Conservation (phyloP, 2,113 vertebrate genomes). For the Macrotus californicus region DNA sequence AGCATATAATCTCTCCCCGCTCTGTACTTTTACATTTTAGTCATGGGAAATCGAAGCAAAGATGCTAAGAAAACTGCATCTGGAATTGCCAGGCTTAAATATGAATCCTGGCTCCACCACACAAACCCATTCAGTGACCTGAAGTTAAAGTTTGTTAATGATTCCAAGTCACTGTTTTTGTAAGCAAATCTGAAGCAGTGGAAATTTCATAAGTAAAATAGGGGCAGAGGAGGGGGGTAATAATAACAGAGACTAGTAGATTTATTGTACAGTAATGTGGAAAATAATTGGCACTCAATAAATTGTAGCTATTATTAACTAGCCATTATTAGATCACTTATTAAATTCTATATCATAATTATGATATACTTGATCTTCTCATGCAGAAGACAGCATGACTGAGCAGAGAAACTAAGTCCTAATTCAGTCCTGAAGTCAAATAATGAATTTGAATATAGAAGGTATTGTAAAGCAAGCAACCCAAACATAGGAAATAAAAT, state of each 20-base stretch:
- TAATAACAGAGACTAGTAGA: background rate
- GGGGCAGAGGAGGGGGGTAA: background rate
- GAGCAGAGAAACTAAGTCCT: constrained; percentile 29
- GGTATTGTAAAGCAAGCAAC: background rate
- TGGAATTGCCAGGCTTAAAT: background rate
- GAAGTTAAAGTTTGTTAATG: constrained; percentile 9
- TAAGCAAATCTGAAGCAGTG: background rate
- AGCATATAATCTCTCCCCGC: background rate
- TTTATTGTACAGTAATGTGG: background rate
- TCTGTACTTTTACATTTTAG: constrained; percentile 1
- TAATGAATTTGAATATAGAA: background rate
- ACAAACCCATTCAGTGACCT: background rate
- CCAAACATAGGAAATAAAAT: constrained; percentile 8
- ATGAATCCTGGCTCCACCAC: background rate
- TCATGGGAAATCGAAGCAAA: background rate
- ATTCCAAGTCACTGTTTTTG: background rate
- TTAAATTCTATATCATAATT: constrained; percentile 9
- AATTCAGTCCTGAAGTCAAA: constrained; percentile 7
- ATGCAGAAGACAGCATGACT: background rate
- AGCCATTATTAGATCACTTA: constrained; percentile 9
- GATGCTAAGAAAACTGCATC: background rate
- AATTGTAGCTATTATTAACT: background rate
- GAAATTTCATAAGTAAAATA: constrained; percentile 28
- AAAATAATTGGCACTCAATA: constrained; percentile 24
- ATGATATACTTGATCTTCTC: background rate